Percentiles rank a stretch among this genome's conserved stretches.
phyloP scores from a whole-genome alignment of 2,113 vertebrate genomes.

The Notarius quadriscutis region DNA sequence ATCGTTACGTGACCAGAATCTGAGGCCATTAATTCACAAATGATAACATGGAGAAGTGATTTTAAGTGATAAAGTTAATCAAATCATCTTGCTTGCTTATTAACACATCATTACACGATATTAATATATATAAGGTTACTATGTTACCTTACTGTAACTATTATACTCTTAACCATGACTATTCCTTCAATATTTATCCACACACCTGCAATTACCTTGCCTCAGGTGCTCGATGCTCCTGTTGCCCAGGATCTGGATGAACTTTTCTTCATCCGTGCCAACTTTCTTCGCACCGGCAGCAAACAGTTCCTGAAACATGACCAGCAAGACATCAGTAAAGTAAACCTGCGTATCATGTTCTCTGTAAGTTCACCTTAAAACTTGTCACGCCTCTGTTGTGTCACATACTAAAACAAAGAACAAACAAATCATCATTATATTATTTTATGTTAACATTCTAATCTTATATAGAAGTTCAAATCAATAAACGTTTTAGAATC shows the following conservation, averaged over 20 bases:
- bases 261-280: slow-evolving; percentile 93
- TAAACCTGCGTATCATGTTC: slow-evolving; percentile 14
- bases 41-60: too few species aligned
- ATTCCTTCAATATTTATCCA: neutral
- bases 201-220: slow-evolving; percentile 69
- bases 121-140: too few species aligned
- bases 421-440: neutral
- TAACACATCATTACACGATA: too few species aligned
- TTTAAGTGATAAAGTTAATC: too few species aligned
- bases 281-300: slow-evolving; percentile 88
- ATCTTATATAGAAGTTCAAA: neutral
- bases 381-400: neutral
- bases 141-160: too few species aligned
- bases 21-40: too few species aligned
- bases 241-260: slow-evolving; percentile 90
- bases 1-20: too few species aligned
- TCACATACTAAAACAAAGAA: neutral
- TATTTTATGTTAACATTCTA: neutral
- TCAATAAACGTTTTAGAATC: neutral
- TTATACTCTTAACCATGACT: too few species aligned
- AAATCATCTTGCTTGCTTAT: too few species aligned
- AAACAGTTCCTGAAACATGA: slow-evolving; percentile 79
- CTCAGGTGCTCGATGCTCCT: slow-evolving; percentile 84
- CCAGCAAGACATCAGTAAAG: slow-evolving; percentile 30
- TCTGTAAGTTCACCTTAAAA: slow-evolving; percentile 8